Evolutionary conservation across 2,113 vertebrate genomes (phyloP).

Genomic region (Cyphomyrus discorhynchus): DNA sequence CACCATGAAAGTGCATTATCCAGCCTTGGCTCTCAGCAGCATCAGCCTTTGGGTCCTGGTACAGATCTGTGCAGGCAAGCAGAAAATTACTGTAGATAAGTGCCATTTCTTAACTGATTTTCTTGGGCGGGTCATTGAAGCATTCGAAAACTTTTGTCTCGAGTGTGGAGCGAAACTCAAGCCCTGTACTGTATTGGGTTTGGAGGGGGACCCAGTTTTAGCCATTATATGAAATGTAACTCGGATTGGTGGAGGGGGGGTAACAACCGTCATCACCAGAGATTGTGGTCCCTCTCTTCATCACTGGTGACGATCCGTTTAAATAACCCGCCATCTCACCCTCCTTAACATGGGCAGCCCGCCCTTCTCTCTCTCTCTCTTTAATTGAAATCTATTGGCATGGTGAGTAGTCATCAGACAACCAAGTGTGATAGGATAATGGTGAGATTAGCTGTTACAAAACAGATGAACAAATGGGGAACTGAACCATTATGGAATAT

Average conservation of each 20-base stretch:
- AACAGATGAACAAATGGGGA: not conserved
- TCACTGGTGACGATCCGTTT: not conserved
- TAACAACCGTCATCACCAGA: not conserved
- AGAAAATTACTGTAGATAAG: constrained; percentile 18
- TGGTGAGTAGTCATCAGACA: not conserved
- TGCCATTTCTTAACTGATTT: constrained; percentile 25
- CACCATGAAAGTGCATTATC: constrained; percentile 20
- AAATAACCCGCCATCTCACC: not conserved
- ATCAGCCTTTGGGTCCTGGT: constrained; percentile 17
- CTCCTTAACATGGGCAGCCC: not conserved
- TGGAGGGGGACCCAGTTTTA: not conserved
- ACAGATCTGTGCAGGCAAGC: constrained; percentile 10
- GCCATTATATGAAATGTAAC: not conserved
- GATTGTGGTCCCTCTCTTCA: not conserved
- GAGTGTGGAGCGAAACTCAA: not conserved
- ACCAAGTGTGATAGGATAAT: not conserved
- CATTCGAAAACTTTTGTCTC: not conserved
- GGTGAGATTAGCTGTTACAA: not conserved
- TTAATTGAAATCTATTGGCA: not conserved
- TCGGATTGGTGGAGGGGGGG: not conserved
- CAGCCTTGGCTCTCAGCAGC: not conserved
- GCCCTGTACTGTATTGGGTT: not conserved
- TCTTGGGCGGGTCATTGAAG: constrained; percentile 16
- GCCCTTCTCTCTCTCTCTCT: not conserved
- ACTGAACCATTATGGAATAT: not conserved